Base-by-base conservation (phyloP, 2,797 vertebrate species). In the Xenops minutus region DNA sequence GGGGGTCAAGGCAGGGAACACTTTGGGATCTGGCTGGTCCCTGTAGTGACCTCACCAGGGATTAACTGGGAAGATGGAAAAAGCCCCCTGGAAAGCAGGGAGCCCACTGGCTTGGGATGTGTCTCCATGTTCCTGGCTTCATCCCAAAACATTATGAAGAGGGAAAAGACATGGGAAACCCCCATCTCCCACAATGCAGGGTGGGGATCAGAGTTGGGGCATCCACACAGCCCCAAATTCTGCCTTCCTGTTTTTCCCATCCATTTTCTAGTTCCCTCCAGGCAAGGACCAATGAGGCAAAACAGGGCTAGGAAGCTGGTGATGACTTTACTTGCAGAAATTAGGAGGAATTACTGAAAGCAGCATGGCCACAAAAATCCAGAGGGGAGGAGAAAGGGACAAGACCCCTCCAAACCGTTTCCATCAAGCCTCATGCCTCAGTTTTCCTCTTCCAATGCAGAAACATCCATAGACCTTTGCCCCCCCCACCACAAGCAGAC, bases 401-500 rank as follows among this genome's bases (percentile, higher is more conserved):
- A 0, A 92, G 26, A 44, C 10, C 36, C 9, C 23, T 27, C 10
- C 9, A 34, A 27, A 74, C 14, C 52, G 19, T 17, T 10, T 27
- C n/a, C 72, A 51, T 20, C 39, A 30, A 64, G 30, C 34, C 22
- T 46, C 4, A 1, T 26, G 23, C 68, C 68, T 79, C 62, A 3
- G 46, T 49, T 78, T 49, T 56, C 77, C 72, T 15, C n/a, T 11
- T 56, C 5, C 3, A 49, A 39, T 0, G 1, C 80, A 61, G 55
- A 34, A 68, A 76, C 4, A 6, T 23, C 30, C 2, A 0, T 2
- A 85, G 41, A 49, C 34, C 72, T 81, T 14, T 41, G 54, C 62
- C 68, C 41, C 18, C 41, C 19, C 46, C n/a, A n/a, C 18, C 2
- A 0, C 39, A 0, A 0, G 67, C 62, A 79, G 27, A 4, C 22